Percentiles rank a stretch among this genome's conserved stretches.
Evolutionary conservation across 64 coral and sea anemone genomes (phyloP).

Genomic region (Montipora cactus): DNA sequence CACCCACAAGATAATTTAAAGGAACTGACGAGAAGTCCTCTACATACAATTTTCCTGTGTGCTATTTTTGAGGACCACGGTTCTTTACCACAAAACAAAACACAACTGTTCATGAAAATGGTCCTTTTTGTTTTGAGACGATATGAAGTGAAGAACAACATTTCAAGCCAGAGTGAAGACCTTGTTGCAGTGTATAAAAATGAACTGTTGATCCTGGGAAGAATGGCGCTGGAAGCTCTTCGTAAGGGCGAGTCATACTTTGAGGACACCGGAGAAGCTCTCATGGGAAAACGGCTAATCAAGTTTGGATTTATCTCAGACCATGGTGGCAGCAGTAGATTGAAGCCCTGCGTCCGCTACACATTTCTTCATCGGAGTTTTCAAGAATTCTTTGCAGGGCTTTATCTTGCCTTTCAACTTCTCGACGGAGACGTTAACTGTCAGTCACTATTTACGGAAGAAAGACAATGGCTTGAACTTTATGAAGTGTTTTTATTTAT

Average conservation of each 20-base stretch:
- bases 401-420: background rate
- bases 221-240: background rate
- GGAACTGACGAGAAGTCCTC: conserved; percentile 4
- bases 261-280: background rate
- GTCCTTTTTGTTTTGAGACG: conserved; percentile 4
- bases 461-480: background rate
- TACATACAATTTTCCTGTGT: background rate
- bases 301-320: background rate
- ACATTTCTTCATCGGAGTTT: background rate
- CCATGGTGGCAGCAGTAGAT: background rate
- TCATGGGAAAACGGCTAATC: background rate
- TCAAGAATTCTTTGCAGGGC: background rate
- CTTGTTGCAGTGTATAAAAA: background rate
- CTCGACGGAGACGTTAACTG: background rate
- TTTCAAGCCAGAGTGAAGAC: background rate
- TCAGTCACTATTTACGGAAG: background rate
- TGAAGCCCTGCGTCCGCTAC: background rate
- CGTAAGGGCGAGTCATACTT: background rate
- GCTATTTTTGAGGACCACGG: conserved; percentile 15
- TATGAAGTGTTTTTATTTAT: background rate
- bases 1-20: background rate
- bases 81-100: background rate
- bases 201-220: background rate
- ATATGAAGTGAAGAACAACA: background rate
- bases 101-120: background rate